Evolutionary conservation across 2,797 vertebrate species (phyloP).

Genomic region (Sebastes flavidus): DNA sequence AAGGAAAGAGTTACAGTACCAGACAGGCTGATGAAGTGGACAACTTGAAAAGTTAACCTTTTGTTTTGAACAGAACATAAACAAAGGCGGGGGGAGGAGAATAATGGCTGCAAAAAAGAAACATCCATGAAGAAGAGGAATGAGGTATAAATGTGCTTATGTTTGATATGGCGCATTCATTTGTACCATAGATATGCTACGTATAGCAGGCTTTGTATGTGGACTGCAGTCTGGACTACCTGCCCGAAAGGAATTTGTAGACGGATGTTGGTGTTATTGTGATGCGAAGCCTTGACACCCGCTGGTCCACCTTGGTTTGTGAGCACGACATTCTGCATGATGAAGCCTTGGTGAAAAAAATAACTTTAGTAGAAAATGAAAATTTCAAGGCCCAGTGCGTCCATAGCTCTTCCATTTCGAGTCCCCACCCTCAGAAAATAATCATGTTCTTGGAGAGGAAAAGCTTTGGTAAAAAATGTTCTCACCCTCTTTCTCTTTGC

Average conservation of each 20-base stretch:
- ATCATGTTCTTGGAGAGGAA: conserved; percentile 44
- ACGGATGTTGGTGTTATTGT: conserved; percentile 19
- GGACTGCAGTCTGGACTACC: not conserved
- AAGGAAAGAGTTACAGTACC: too few species aligned
- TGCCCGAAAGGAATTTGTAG: not conserved
- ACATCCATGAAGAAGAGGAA: not conserved
- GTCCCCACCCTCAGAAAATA: conserved; percentile 35
- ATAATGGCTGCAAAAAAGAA: not conserved
- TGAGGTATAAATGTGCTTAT: not conserved
- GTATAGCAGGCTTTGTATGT: not conserved
- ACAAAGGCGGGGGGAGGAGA: not conserved
- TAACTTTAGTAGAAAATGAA: conserved; percentile 54
- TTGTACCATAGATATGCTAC: not conserved
- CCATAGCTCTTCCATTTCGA: conserved; percentile 35
- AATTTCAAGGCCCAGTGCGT: conserved; percentile 58
- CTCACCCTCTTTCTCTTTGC: not conserved
- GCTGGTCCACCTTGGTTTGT: conserved; percentile 13
- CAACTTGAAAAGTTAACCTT: not conserved
- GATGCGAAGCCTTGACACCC: not conserved
- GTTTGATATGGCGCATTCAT: not conserved
- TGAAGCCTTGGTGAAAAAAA: conserved; percentile 33
- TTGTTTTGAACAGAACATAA: not conserved
- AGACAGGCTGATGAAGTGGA: not conserved
- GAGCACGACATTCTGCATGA: conserved; percentile 45
- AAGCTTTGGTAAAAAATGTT: conserved; percentile 31